phyloP scores from a whole-genome alignment of 2,888 invertebrate species.

The Lysandra coridon region DNA sequence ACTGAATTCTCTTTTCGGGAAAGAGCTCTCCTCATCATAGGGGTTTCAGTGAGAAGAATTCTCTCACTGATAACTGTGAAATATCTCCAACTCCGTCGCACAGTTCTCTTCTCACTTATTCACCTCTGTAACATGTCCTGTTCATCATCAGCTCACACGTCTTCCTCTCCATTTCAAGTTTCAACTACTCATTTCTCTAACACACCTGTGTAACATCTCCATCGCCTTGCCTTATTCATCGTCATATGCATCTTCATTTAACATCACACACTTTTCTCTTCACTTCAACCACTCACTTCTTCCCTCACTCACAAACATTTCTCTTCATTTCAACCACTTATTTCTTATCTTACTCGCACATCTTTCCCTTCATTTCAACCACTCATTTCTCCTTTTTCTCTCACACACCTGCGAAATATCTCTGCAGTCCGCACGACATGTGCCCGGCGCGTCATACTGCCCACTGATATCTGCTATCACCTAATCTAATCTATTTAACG shows the following conservation, averaged over 20 bases:
- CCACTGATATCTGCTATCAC: constrained; percentile 41
- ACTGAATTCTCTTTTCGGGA: too few species aligned
- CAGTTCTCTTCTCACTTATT: background rate
- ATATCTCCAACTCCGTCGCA: background rate
- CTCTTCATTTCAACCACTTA: background rate
- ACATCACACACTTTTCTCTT: background rate
- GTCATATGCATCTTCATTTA: too few species aligned
- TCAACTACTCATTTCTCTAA: background rate
- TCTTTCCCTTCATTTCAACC: background rate
- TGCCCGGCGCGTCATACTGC: constrained; percentile 50
- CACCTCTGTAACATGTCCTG: too few species aligned
- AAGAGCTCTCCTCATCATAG: too few species aligned
- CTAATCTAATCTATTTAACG: constrained; percentile 59
- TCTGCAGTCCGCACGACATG: constrained; percentile 65
- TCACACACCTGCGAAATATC: constrained; percentile 60
- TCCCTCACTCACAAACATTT: background rate
- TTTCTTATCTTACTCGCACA: background rate
- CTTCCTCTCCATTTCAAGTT: too few species aligned
- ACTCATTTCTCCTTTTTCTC: background rate
- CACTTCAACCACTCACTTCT: background rate
- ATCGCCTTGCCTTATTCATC: too few species aligned
- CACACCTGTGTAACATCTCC: background rate
- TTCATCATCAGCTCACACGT: too few species aligned
- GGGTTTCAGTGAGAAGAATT: too few species aligned
- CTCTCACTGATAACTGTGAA: background rate